phyloP scores from a whole-genome alignment of 2,888 invertebrate genomes.

The Ferdinandea cuprea region DNA sequence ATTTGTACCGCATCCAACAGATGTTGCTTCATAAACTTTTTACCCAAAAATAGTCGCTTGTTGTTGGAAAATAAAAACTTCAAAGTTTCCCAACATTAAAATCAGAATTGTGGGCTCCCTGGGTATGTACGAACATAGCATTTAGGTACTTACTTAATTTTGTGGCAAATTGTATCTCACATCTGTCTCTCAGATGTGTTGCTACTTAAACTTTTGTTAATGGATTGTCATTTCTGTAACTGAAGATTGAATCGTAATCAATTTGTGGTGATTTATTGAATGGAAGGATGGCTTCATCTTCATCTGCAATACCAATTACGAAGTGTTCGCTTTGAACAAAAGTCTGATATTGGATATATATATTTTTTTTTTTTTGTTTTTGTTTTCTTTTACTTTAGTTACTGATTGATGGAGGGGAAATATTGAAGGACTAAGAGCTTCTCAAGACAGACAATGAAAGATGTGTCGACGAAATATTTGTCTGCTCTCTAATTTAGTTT shows the following conservation, averaged over 20 bases:
- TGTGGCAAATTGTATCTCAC: background rate
- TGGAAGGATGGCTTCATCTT: constrained; percentile 33
- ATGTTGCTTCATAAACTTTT: constrained; percentile 17
- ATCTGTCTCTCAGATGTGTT: constrained; percentile 12
- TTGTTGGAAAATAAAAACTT: background rate
- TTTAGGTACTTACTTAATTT: background rate
- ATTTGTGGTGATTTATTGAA: constrained; percentile 54
- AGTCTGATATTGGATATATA: constrained; percentile 30
- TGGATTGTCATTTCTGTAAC: background rate
- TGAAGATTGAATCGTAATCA: constrained; percentile 23
- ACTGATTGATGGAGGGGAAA: constrained; percentile 38
- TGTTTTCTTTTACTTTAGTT: constrained; percentile 19
- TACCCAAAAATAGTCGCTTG: background rate
- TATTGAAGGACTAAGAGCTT: background rate
- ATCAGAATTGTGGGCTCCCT: background rate
- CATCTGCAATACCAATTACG: background rate
- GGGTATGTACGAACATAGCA: no score
- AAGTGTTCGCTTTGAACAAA: constrained; percentile 13
- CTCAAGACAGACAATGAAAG: constrained; percentile 4
- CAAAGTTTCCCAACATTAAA: constrained; percentile 17
- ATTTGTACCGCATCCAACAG: background rate
- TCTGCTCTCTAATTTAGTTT: constrained; percentile 35
- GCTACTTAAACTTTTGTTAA: constrained; percentile 30
- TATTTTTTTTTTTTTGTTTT: no score
- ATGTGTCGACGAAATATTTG: constrained; percentile 4